Conservation (phyloP, 2,113 vertebrate species). For the Cyprinodon tularosa region DNA sequence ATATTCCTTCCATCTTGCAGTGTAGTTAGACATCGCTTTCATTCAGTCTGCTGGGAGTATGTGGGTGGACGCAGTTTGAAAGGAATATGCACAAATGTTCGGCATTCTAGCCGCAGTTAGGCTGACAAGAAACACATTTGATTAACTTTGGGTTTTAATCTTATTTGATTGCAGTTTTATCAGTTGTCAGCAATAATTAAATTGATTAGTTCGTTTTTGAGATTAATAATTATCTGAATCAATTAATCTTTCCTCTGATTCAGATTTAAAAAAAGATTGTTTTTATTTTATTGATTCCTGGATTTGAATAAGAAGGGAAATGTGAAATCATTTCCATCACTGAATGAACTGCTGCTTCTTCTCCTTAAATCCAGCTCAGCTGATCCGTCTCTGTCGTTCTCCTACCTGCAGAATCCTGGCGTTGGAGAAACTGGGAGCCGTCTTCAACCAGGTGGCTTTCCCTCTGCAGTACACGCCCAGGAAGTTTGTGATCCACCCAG, state of each 20-base stretch:
- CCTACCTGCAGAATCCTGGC: slow-evolving; percentile 89
- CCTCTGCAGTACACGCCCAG: slow-evolving; percentile 95
- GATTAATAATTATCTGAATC: not conserved
- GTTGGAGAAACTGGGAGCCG: slow-evolving; percentile 95
- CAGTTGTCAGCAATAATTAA: no score
- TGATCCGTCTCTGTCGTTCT: slow-evolving; percentile 8
- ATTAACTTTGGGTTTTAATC: no score
- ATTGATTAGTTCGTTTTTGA: not conserved
- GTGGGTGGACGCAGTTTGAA: no score
- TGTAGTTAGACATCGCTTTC: no score
- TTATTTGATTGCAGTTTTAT: no score
- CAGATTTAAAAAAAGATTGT: not conserved
- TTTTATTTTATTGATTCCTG: not conserved
- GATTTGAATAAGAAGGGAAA: not conserved
- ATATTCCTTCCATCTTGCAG: no score
- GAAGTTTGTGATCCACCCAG: slow-evolving; percentile 97
- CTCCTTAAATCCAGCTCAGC: not conserved
- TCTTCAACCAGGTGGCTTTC: slow-evolving; percentile 99
- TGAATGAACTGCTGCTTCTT: not conserved
- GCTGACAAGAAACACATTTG: no score
- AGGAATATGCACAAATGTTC: no score
- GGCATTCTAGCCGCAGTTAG: no score
- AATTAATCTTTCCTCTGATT: not conserved
- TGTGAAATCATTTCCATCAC: not conserved
- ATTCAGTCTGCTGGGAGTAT: no score